phyloP scores from a whole-genome alignment of 2,888 invertebrate genomes.

The Cheilosia grossa region DNA sequence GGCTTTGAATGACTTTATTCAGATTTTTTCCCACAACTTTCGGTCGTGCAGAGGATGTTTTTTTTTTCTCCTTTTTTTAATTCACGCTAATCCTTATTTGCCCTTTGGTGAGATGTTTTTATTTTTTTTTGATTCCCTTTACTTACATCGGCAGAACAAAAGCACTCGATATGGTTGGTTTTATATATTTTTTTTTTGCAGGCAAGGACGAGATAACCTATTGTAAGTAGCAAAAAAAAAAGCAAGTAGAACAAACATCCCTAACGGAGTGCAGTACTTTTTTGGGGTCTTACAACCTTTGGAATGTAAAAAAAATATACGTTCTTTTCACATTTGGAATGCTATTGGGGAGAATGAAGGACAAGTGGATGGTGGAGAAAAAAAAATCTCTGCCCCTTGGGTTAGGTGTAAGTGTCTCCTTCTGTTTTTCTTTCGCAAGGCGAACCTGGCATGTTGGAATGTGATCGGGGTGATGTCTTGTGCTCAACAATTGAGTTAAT shows the following conservation, averaged over 20 bases:
- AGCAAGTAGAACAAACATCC: conserved; percentile 49
- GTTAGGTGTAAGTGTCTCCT: conserved; percentile 38
- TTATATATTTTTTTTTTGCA: conserved; percentile 8
- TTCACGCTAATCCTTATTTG: conserved; percentile 70
- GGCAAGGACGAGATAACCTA: conserved; percentile 22
- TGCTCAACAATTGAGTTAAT: conserved; percentile 75
- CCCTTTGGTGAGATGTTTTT: conserved; percentile 42
- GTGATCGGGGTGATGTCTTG: conserved; percentile 43
- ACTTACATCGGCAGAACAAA: conserved; percentile 47
- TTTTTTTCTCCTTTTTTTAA: conserved; percentile 38
- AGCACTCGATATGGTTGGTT: conserved; percentile 27
- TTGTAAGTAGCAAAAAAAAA: conserved; percentile 8
- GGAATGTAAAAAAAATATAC: conserved; percentile 25
- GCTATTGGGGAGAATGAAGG: conserved; percentile 1
- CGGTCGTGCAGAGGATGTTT: conserved; percentile 4
- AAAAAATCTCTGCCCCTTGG: conserved; percentile 44
- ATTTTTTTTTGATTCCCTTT: conserved; percentile 39
- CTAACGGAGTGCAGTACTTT: conserved; percentile 49
- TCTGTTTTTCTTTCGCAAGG: conserved; percentile 47
- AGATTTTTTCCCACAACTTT: conserved; percentile 59
- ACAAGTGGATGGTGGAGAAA: conserved; percentile 5
- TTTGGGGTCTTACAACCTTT: conserved; percentile 20
- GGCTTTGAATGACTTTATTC: conserved; percentile 60
- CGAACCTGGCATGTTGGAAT: conserved; percentile 31
- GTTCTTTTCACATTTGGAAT: conserved; percentile 27